Conservation (phyloP, 2,113 vertebrate genomes). For the Toxotes chatareus region DNA sequence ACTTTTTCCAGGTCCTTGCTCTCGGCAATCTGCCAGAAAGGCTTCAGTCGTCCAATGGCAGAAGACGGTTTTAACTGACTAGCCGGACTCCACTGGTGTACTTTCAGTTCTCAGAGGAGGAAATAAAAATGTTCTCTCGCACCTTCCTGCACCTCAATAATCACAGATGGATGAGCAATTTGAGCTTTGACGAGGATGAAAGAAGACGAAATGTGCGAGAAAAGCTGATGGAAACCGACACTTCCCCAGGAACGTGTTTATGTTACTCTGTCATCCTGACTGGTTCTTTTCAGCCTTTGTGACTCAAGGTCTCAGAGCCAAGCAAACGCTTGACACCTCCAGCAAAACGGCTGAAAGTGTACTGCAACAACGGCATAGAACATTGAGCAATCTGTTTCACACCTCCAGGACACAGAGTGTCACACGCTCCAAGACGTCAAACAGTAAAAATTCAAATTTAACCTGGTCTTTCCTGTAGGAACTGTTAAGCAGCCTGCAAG, state of each 20-base stretch:
- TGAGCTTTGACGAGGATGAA: conserved; percentile 19
- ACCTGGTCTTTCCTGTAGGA: conserved; percentile 31
- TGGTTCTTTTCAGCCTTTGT: conserved; percentile 21
- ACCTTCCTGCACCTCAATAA: conserved; percentile 40
- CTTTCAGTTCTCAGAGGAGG: conserved; percentile 32
- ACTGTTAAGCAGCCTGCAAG: conserved; percentile 31
- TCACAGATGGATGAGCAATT: conserved; percentile 58
- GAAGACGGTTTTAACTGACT: conserved; percentile 71
- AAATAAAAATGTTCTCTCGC: conserved; percentile 41
- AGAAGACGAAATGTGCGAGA: conserved; percentile 26
- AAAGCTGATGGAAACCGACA: conserved; percentile 36
- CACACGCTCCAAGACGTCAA: conserved; percentile 21
- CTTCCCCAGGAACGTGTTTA: conserved; percentile 5
- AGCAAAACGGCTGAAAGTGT: conserved; percentile 18
- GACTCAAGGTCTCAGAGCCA: conserved; percentile 33
- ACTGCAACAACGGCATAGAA: conserved; percentile 24
- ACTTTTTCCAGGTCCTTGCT: conserved; percentile 64
- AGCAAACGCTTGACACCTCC: conserved; percentile 34
- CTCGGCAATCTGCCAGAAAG: conserved; percentile 50
- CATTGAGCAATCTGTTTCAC: conserved; percentile 33
- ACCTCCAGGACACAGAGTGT: conserved; percentile 44
- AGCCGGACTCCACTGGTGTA: conserved; percentile 48
- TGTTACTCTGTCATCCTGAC: conserved; percentile 21
- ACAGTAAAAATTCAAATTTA: conserved; percentile 45
- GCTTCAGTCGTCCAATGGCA: conserved; percentile 51